Evolutionary conservation across 2,113 vertebrate genomes (phyloP).

Genomic region (Dasypus novemcinctus): DNA sequence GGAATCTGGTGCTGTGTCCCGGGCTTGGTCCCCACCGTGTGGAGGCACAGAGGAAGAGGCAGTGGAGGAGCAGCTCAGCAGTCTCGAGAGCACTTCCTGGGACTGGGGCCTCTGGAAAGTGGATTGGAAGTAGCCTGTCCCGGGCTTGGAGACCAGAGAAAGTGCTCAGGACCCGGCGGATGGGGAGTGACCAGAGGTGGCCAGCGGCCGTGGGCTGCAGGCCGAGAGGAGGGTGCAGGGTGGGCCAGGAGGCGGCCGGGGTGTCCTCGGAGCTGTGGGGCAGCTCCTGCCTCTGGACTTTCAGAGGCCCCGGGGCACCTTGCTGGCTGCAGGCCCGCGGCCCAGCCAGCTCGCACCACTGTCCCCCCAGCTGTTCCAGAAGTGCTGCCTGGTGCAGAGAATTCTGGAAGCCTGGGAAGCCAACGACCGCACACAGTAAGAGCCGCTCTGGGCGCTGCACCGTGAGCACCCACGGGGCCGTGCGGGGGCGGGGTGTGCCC

Average conservation of each 20-base stretch:
- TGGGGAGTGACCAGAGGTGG: not conserved
- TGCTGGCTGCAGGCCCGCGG: not conserved
- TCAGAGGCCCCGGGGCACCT: too few relatives aligned
- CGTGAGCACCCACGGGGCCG: too few relatives aligned
- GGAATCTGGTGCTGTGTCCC: too few relatives aligned
- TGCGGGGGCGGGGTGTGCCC: not conserved
- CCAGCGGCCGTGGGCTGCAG: not conserved
- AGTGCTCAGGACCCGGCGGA: not conserved
- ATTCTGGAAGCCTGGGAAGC: slow-evolving; percentile 97
- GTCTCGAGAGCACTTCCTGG: too few relatives aligned
- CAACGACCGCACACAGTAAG: slow-evolving; percentile 97
- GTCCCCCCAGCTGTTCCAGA: slow-evolving; percentile 91
- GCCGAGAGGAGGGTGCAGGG: not conserved
- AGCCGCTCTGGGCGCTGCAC: rapidly evolving
- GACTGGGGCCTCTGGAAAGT: too few relatives aligned
- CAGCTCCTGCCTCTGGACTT: not conserved
- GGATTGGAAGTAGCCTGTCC: not conserved
- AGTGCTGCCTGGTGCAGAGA: slow-evolving; percentile 93
- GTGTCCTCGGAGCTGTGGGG: too few relatives aligned
- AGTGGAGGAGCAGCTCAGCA: too few relatives aligned
- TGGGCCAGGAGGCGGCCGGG: not conserved
- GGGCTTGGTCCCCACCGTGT: too few relatives aligned
- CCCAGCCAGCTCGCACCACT: not conserved
- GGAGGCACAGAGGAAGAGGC: too few relatives aligned
- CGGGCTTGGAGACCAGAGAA: not conserved